A percentile compares a stretch with the other conserved stretches of the same genome.
Conservation (phyloP, 1,140 invertebrate species). For the Galendromus occidentalis region DNA sequence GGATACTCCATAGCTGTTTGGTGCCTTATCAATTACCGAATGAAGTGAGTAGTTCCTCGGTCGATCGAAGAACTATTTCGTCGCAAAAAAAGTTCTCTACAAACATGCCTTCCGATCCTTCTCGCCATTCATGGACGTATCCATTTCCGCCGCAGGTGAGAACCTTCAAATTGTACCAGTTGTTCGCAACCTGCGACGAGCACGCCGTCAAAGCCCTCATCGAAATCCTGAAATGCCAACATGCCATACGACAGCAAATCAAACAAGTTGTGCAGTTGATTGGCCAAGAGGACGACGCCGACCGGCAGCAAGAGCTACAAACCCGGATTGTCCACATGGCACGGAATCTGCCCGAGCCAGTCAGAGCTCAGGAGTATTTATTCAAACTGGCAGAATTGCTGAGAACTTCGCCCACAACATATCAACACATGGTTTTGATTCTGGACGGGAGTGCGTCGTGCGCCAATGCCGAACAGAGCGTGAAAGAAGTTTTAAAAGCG, state of each 20-base stretch:
- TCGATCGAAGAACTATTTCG: too few species aligned
- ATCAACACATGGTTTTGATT: conserved; percentile 5
- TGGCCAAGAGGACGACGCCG: neutral
- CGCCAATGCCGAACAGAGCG: neutral
- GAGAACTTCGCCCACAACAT: neutral
- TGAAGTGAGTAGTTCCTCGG: conserved; percentile 33
- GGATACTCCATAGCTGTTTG: conserved; percentile 80
- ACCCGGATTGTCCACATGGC: neutral
- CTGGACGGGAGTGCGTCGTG: neutral
- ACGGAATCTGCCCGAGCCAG: neutral
- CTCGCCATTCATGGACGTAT: too few species aligned
- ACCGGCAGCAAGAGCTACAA: neutral
- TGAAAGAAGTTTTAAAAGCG: conserved; percentile 64
- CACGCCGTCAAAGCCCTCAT: conserved; percentile 87
- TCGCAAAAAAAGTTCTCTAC: too few species aligned
- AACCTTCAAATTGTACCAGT: conserved; percentile 82
- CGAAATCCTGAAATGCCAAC: conserved; percentile 77
- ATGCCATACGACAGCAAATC: conserved; percentile 19
- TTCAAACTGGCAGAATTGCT: neutral
- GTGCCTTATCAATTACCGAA: conserved; percentile 75
- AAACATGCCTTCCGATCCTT: too few species aligned
- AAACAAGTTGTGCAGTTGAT: conserved; percentile 11
- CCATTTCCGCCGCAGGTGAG: conserved; percentile 27
- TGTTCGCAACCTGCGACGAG: conserved; percentile 78
- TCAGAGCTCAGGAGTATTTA: conserved; percentile 4